Evolutionary conservation across 2,888 invertebrate species (phyloP), one percentile per base, ranked within the genome.

Genomic region (Macaria notata): DNA sequence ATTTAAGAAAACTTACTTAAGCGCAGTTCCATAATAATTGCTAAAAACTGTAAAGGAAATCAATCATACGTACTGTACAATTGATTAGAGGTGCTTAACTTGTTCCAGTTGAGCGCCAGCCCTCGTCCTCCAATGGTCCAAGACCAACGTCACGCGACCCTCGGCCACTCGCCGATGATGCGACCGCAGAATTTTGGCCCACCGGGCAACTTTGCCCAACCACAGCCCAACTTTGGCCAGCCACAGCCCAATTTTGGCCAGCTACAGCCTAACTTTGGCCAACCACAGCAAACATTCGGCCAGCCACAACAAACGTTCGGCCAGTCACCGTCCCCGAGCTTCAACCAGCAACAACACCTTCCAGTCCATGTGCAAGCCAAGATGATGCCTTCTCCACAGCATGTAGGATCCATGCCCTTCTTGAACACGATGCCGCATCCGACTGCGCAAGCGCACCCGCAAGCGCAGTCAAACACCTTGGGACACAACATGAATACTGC

Each of bases 381-480:
- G 63, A 61, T 80, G 49, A 63, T 74, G 9, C 65, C 71, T 3
- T 62, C 69, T 42, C 62, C 73, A 4, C 65, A 59, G 47, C 86
- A 86, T 39, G 63, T 88, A 53, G 86, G 87, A 59, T 87, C 85
- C 66, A 81, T 86, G 84, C 91, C 88, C 38, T 88, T 81, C 64
- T 70, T 89, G 44, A 75, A 81, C 48, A 75, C 76, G 36, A 70
- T 79, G 68, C 81, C 79, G 44, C 79, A 79, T 43, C 61, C 73
- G 29, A 60, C 71, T 19, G 60, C 73, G 45, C 73, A 61, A 19
- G 8, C 48, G 52, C 63, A 61, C 30, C 64, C 72, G 38, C 67
- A 64, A 31, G 82, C 79, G 46, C 75, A 75, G 46, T 75, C 79
- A 4, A 83, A 78, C 61, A 81, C 84, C 3, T 58, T 85, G 54